Base-by-base conservation (phyloP, 2,113 vertebrate species). In the Malaclemys terrapin region DNA sequence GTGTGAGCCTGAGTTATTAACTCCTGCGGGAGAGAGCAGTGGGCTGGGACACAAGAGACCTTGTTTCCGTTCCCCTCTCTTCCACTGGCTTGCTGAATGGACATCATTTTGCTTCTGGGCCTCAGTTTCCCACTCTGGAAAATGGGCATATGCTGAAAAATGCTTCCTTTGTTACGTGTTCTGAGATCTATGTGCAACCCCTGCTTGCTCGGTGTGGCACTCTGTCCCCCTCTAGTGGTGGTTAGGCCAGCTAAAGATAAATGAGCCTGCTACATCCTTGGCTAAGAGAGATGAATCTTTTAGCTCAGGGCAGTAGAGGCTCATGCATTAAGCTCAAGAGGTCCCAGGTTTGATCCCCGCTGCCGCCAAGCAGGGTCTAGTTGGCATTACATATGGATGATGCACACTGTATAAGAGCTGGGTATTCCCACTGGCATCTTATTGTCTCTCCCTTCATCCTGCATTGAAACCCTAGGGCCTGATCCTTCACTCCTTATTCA, bases 401-500 rank as follows among this genome's bases (percentile, higher is more conserved):
- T 87, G 56, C 31, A 86, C 17, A 19, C 8, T 69, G 35, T n/a
- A 19, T n/a, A 19, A 69, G 16, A 38, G 31, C 65, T 38, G 17
- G 65, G 31, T 69, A 69, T 69, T n/a, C 35, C 35, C 65, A 20
- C 35, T n/a, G 35, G 17, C 65, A 69, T 20, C 65, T 24, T 45
- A 76, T 24, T 45, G 13, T 45, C 22, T 76, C 42, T 45, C 22
- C n/a, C 38, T 27, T 25, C 22, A 38, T 0, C n/a, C 85, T 65
- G 29, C 10, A 1, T 0, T 0, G 6, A 29, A 10, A 1, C 82
- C 84, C 57, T 38, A 29, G 45, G 12, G 57, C 53, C 49, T 76
- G 45, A 47, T 62, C 42, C 80, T 22, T 2, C 0, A 0, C 53
- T 62, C 65, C 22, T 22, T 1, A 0, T 13, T 76, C 81, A 16